These are phyloP conservation scores for Calidris pugnax DNA, from an alignment of 2,113 vertebrate genomes.

Conservation along the genomic window DNA sequence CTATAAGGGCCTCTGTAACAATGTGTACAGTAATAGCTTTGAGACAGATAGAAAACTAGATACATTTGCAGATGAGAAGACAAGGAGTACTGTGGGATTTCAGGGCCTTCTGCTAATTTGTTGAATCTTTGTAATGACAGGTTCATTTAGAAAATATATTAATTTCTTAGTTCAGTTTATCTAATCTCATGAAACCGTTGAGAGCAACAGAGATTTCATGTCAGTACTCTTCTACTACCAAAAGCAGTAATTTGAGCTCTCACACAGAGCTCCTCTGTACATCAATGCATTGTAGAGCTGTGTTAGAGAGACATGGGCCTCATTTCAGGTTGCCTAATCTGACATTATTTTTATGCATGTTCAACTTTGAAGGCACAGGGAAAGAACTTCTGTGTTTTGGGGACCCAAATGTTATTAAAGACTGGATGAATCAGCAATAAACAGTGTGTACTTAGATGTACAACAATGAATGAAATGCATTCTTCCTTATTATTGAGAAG, in stretches of 20 bases:
- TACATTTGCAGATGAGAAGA: not conserved
- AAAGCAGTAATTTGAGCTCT: not conserved
- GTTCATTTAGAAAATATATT: not conserved
- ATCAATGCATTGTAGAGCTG: not conserved
- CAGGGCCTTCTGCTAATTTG: not conserved
- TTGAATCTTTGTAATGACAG: not conserved
- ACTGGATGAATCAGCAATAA: constrained; percentile 39
- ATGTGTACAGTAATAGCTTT: not conserved
- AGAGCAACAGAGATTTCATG: not conserved
- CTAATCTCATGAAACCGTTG: not conserved
- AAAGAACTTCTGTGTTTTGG: constrained; percentile 21
- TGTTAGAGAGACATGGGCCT: not conserved
- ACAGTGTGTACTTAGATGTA: not conserved
- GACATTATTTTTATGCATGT: not conserved
- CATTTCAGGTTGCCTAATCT: not conserved
- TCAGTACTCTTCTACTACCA: not conserved
- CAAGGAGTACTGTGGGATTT: not conserved
- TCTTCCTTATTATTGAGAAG: constrained; percentile 35
- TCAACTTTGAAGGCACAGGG: not conserved
- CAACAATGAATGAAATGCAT: not conserved
- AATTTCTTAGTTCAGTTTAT: constrained; percentile 6
- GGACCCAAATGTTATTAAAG: constrained; percentile 25
- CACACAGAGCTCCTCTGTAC: not conserved
- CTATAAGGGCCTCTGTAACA: not conserved
- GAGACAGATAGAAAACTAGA: not conserved